A percentile compares a stretch with the other conserved stretches of the same genome.
These are phyloP conservation scores for Ctenomys sociabilis DNA, from an alignment of 2,113 vertebrate genomes.

Conservation along the genomic window DNA sequence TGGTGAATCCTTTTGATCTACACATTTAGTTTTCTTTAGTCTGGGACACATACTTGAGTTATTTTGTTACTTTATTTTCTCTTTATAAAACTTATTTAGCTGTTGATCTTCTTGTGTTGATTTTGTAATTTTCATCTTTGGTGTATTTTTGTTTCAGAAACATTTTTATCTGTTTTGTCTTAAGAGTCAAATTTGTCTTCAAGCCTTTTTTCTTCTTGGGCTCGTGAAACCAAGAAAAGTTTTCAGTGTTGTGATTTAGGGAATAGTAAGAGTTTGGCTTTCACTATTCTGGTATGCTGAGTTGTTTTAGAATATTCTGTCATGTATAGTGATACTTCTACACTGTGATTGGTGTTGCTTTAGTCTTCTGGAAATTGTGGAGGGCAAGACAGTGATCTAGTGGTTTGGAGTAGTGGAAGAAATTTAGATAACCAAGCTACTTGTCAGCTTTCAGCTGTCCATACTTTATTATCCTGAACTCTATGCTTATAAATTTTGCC, in stretches of 20 bases:
- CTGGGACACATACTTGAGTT: neutral
- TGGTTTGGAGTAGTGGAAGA: neutral
- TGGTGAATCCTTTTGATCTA: neutral
- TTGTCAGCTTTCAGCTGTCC: neutral
- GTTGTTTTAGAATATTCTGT: neutral
- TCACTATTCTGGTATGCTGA: neutral
- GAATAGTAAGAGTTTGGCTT: neutral
- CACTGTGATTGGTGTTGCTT: neutral
- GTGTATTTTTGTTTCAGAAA: neutral
- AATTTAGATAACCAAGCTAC: neutral
- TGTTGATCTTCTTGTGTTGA: neutral
- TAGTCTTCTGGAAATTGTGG: neutral
- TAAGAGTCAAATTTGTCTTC: neutral
- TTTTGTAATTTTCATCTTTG: neutral
- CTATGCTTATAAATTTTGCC: neutral
- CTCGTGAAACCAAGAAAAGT: neutral
- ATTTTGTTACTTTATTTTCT: neutral
- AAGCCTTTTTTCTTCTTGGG: neutral
- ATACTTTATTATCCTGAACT: neutral
- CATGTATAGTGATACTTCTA: neutral
- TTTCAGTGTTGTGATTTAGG: neutral
- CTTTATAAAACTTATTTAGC: neutral
- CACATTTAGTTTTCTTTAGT: neutral
- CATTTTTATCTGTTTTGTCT: neutral
- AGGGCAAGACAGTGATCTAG: neutral